Evolutionary conservation across 1,140 invertebrate genomes (phyloP).

Genomic region (Tribolium castaneum): DNA sequence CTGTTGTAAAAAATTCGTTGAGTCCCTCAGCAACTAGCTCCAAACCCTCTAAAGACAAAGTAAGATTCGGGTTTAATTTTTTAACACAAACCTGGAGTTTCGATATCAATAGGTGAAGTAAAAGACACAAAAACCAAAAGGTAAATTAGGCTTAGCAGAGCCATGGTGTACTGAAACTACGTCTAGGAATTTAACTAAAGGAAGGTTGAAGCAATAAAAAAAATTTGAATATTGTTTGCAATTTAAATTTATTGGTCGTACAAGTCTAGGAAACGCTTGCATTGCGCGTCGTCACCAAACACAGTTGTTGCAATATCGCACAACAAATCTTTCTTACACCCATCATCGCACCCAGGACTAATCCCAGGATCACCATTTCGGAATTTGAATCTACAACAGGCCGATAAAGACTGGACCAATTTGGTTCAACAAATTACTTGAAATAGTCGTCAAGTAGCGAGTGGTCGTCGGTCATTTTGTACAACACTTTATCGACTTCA

Average conservation of each 20-base stretch:
- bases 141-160: too few species aligned
- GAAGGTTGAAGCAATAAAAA: background rate
- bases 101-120: too few species aligned
- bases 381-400: slow-evolving; percentile 54
- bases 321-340: slow-evolving; percentile 69
- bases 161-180: background rate
- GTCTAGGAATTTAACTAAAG: too few species aligned
- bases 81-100: too few species aligned
- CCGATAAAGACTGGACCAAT: too few species aligned
- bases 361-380: slow-evolving; percentile 66
- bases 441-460: slow-evolving; percentile 55
- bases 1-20: background rate
- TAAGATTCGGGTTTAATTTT: too few species aligned
- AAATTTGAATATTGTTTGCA: background rate
- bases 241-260: background rate
- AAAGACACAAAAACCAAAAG: too few species aligned
- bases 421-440: slow-evolving; percentile 18
- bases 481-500: slow-evolving; percentile 65
- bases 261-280: background rate
- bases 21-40: background rate
- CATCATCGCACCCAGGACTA: slow-evolving; percentile 66
- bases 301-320: slow-evolving; percentile 70
- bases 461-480: slow-evolving; percentile 64
- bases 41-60: too few species aligned
- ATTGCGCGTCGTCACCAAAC: background rate